Conservation (phyloP, 2,113 vertebrate species). For the Stigmatopora nigra region DNA sequence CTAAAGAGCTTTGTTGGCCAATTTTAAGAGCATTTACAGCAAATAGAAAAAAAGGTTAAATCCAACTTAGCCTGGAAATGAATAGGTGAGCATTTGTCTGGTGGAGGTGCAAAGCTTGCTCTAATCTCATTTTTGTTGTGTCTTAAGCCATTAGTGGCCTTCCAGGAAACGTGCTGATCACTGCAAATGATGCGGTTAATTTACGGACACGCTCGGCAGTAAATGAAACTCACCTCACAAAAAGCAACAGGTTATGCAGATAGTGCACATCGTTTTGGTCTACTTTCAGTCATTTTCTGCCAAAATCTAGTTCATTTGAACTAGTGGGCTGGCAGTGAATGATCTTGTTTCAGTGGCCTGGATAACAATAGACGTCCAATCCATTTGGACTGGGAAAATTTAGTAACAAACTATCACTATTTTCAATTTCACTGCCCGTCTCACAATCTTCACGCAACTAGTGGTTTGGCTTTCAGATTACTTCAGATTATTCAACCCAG, state of each 20-base stretch:
- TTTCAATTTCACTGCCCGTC: too few species aligned
- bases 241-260: neutral
- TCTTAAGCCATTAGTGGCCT: neutral
- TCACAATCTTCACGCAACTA: too few species aligned
- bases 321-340: too few species aligned
- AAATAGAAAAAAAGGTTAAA: constrained; percentile 5
- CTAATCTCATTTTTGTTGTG: constrained; percentile 3
- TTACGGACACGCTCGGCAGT: neutral
- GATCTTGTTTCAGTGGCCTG: too few species aligned
- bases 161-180: neutral
- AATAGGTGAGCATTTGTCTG: constrained; percentile 2
- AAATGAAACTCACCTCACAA: neutral
- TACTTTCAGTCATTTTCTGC: too few species aligned
- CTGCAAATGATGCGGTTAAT: neutral
- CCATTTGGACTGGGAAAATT: too few species aligned
- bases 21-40: constrained; percentile 2
- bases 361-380: too few species aligned
- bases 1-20: neutral
- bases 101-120: neutral
- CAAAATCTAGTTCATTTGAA: too few species aligned
- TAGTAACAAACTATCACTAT: too few species aligned
- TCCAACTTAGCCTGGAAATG: constrained; percentile 2
- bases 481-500: neutral
- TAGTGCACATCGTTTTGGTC: too few species aligned
- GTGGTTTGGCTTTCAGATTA: too few species aligned